Evolutionary conservation across 2,888 invertebrate genomes (phyloP).

Genomic region (Epinotia bilunana): DNA sequence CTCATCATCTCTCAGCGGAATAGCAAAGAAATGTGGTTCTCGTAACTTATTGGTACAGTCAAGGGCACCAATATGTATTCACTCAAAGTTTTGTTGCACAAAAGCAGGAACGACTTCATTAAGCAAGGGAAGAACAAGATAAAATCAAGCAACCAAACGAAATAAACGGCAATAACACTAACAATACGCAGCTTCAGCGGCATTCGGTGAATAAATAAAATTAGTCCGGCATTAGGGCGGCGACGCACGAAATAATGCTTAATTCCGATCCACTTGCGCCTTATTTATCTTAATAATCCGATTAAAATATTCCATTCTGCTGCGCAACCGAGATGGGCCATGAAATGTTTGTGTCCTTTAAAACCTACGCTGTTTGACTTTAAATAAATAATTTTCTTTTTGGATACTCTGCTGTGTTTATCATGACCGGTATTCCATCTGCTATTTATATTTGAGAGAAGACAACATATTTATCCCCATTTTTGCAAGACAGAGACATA

Average conservation of each 20-base stretch:
- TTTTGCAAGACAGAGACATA: no score
- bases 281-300: slow-evolving; percentile 55
- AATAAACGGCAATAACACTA: slow-evolving; percentile 38
- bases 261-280: slow-evolving; percentile 49
- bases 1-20: no score
- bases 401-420: background rate
- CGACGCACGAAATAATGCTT: slow-evolving; percentile 49
- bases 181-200: slow-evolving; percentile 26
- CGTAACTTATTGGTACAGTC: no score
- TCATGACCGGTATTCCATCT: background rate
- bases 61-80: no score
- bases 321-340: slow-evolving; percentile 48
- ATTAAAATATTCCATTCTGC: slow-evolving; percentile 52
- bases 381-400: background rate
- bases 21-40: no score
- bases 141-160: slow-evolving; percentile 32
- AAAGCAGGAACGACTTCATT: slow-evolving; percentile 1
- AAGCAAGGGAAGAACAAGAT: slow-evolving; percentile 19
- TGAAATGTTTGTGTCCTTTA: slow-evolving; percentile 21
- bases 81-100: no score
- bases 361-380: background rate
- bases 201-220: slow-evolving; percentile 38
- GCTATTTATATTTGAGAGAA: no score
- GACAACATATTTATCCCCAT: no score
- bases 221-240: slow-evolving; percentile 33